Base-by-base conservation (phyloP, 1,140 invertebrate species). In the Hypothenemus hampei region DNA sequence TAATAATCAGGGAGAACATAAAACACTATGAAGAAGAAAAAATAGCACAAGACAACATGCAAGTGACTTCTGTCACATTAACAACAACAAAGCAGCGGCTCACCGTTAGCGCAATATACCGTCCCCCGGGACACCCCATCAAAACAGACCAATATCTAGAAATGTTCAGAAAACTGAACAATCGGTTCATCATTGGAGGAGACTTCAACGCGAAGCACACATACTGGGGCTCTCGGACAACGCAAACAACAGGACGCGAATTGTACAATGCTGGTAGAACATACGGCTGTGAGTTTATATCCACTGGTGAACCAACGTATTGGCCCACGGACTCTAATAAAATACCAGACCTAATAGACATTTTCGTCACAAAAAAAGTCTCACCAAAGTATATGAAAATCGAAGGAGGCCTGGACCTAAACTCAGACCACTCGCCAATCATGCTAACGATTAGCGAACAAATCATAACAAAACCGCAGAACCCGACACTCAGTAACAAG, bases 101-200 rank as follows among this genome's bases (percentile, higher is more conserved):
- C 1, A 66, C 40, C 21, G 41, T 69, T 23, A 63, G 64, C 5
- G 63, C 70, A 33, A 44, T 72, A 3, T 72, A 73, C 37, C 62
- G 65, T 45, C 67, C 69, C 20, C 66, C 67, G 16, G 67, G 13
- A 15, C 35, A 64, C 57, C 59, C 61, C 39, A 31, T 31, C 10
- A 31, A 31, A 13, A 31, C 10, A 31, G 1, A 31, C 6, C 26
- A 31, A 31, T 31, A 31, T 31, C 8, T 31, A 3, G 26, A 3
- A 11, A 11, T 31, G 10, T 13, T 31, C 3, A 13, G 13, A 1
- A 31, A 31, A 1, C 26, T 11, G 13, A 13, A 3, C 1, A 31
- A 1, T 31, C 10, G 26, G 13, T 31, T 31, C 26, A 31, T 31
- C 26, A 31, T 1, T 31, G 26, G 26, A 31, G 1, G 1, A 11